Evolutionary conservation across 92 coral and sea anemone species (phyloP).

Genomic region (Montipora capitata): DNA sequence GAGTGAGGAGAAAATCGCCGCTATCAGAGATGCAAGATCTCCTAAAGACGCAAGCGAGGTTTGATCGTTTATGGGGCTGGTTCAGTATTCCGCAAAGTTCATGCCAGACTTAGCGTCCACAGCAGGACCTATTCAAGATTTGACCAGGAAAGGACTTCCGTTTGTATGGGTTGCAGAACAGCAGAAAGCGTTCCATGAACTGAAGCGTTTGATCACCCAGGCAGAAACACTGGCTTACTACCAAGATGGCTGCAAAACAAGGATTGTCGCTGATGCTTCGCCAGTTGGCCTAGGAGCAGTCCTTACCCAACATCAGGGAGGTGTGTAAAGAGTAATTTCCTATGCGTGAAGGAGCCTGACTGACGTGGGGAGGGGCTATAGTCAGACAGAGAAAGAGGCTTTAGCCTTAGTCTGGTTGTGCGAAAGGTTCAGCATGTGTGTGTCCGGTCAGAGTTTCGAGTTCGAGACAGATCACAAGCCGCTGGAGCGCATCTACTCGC

Average conservation of each 20-base stretch:
- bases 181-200: constrained; percentile 54
- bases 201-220: constrained; percentile 44
- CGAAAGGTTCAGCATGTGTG: constrained; percentile 47
- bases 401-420: constrained; percentile 58
- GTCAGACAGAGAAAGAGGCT: constrained; percentile 70
- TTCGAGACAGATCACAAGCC: constrained; percentile 68
- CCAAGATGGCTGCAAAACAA: constrained; percentile 39
- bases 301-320: constrained; percentile 52
- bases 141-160: constrained; percentile 41
- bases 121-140: constrained; percentile 46
- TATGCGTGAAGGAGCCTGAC: constrained; percentile 59
- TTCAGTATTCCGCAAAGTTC: constrained; percentile 69
- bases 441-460: constrained; percentile 51
- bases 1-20: constrained; percentile 65
- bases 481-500: constrained; percentile 33
- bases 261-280: constrained; percentile 63
- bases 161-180: constrained; percentile 61
- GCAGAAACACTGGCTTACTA: constrained; percentile 60
- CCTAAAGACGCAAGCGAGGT: constrained; percentile 60
- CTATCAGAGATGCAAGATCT: constrained; percentile 45
- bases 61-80: constrained; percentile 66
- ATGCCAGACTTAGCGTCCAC: constrained; percentile 52
- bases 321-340: constrained; percentile 48
- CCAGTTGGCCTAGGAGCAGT: constrained; percentile 53
- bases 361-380: constrained; percentile 54